Base-by-base conservation (phyloP, 1,140 invertebrate genomes). In the Eupristina koningsbergeri region DNA sequence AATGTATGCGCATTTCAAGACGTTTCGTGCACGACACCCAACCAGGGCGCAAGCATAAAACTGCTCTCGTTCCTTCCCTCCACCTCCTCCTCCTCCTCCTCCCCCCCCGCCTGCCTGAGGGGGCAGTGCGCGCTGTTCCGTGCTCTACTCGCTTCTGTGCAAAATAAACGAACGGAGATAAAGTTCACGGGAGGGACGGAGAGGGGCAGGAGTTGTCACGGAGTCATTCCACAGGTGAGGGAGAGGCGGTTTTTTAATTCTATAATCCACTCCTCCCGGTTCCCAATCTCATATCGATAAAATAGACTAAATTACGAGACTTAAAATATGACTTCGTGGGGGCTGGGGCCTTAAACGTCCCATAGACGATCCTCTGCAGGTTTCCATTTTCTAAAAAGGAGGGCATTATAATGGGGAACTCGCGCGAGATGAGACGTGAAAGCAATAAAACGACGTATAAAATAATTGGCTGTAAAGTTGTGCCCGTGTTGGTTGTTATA, bases 1-100 rank as follows among this genome's bases (percentile, higher is more conserved):
- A 92, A 91, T 92, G 85, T 92, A 92, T 92, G 90, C 90, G 90
- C 90, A 91, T 91, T 85, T 89, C 89, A 91, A 91, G 90, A 90
- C 87, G 88, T 88, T 88, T 85, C 87, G 87, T 89, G 89, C 89
- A 91, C 89, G 90, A 88, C 87, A 88, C 86, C 87, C 76, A 74
- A 83, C 84, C 84, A 86, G 80, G 81, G 81, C 64, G 83, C 17
- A 39, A 81, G 69, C 69, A 50, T 73, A 71, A 80, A 58, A 73
- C 64, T 80, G 63, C 45, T 50, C 39, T 74, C 41, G 13, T 15
- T 74, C 61, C 29, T n/a, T 13, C 26, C 9, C 41, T 6, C 41
- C 41, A 45, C n/a, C n/a, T n/a, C n/a, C n/a, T n/a, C n/a, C n/a
- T 45, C 11, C 41, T 45, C 41, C 11, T 11, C 11, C 41, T 45